Evolutionary conservation across 2,888 invertebrate genomes (phyloP).

Genomic region (Morinoia aosen): DNA sequence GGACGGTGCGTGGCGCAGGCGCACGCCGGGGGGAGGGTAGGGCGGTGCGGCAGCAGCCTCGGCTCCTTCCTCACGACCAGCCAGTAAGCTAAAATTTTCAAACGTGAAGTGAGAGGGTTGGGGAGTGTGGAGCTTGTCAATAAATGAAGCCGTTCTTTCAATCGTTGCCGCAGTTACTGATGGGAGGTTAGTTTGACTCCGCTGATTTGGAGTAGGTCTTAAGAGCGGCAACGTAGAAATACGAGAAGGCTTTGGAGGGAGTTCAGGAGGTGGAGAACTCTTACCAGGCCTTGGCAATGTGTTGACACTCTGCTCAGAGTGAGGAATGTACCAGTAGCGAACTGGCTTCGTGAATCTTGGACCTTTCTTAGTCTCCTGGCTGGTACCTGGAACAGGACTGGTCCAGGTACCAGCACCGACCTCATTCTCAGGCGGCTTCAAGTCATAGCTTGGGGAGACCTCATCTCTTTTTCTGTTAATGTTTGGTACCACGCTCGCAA

Average conservation of each 20-base stretch:
- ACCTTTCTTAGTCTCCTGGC: constrained; percentile 31
- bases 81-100: neutral
- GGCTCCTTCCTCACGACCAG: neutral
- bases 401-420: constrained; percentile 39
- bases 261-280: neutral
- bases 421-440: constrained; percentile 41
- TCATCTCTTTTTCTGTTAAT: constrained; percentile 40
- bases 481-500: constrained; percentile 45
- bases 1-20: neutral
- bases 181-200: neutral
- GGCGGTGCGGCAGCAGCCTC: neutral
- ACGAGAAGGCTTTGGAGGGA: neutral
- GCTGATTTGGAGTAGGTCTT: neutral
- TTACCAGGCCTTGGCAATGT: neutral
- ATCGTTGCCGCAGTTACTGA: constrained; percentile 25
- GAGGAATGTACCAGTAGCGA: constrained; percentile 43
- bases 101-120: constrained; percentile 22
- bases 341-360: constrained; percentile 18
- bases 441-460: constrained; percentile 13
- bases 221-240: constrained; percentile 18
- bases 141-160: constrained; percentile 36
- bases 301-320: constrained; percentile 7
- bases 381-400: constrained; percentile 37
- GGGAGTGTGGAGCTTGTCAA: constrained; percentile 25
- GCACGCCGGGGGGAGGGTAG: neutral